Evolutionary conservation across 1,140 invertebrate species (phyloP), one percentile per base, ranked within the genome.

Genomic region (Drosophila kikkawai): DNA sequence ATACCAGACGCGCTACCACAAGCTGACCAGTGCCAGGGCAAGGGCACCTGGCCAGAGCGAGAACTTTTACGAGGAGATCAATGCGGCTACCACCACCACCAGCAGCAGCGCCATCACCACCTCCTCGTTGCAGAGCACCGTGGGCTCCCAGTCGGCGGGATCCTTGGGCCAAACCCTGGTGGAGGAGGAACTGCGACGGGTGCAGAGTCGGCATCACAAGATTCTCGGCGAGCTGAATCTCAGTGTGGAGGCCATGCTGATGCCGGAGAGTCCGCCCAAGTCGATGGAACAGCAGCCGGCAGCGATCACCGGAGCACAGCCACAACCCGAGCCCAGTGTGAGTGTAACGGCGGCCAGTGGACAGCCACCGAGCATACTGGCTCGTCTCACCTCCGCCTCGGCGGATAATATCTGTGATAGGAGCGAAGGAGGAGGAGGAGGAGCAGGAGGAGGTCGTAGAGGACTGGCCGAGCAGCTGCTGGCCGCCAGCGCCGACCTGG

Each of bases 21-120:
- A 80, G 44, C 42, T 76, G 59, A 80, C 93, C 86, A 87, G 91
- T 26, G 80, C 74, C 69, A 82, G 91, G 26, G 26, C 26, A 79
- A 95, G 95, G 80, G 95, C 95, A 8, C 4, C 55, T 80, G 96
- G 96, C 4, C 96, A 96, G 13, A 95, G 96, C 91, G 97, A 97
- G 93, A 97, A 97, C 92, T 97, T 97, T 88, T 97, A 97, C 91
- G 97, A 97, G 93, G 97, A 97, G 94, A 97, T 97, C 81, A 88
- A 88, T 37, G 96, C 82, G 9, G 87, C 83, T 93, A 66, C 93
- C 26, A 29, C 26, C 26, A 69, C 93, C 88, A 26, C 41, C 48
- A 17, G 26, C 71, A 76, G 4, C 70, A 85, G 39, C 63, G 75
- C 12, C 88, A 29, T 34, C 41, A 13, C 44, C 68, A 39, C 45